Evolutionary conservation across 2,888 invertebrate genomes (phyloP), one percentile per base, ranked within the genome.

Genomic region (Ophion ellenae): DNA sequence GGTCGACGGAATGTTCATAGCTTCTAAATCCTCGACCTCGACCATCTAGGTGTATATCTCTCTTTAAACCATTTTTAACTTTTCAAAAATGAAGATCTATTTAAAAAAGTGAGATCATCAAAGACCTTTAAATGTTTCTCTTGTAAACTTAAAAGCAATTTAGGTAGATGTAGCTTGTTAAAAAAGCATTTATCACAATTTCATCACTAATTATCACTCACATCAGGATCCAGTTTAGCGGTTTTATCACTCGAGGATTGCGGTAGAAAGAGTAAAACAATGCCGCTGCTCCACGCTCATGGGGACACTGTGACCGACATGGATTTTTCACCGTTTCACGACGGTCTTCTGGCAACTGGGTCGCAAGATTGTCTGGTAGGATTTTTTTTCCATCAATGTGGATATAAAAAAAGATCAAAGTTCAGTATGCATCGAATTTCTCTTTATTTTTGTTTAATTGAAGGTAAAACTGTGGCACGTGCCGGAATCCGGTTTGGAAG

Each of bases 321-420:
- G 96, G 97, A 97, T 90, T 99, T 99, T 94, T 98, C 99, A 47
- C 99, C 99, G 9, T 99, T 99, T 94, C 98, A 99, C 93, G 98
- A 99, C 95, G 98, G 98, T 59, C 95, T 99, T 70, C 95, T 99
- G 90, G 97, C 98, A 47, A 99, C 99, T 57, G 98, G 98, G 83
- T 98, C 97, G 75, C 97, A 97, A 94, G 98, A 98, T 94, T 97
- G 97, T 90, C 95, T 97, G 94, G 97, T 97, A 93, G 94, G 95
- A 89, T 87, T 81, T 70, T 53, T 53, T 14, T 53, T 17, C 14
- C 53, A 53, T 17, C 17, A 14, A 47, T 47, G 11, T 5, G 53
- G 17, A 53, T 53, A 5, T 14, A 53, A 53, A 53, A 53, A 53
- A 17, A 14, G 17, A 14, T 2, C 47, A 11, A 10, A 9, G 53